Base-by-base conservation (phyloP, 2,797 vertebrate genomes). In the Denticeps clupeoides region DNA sequence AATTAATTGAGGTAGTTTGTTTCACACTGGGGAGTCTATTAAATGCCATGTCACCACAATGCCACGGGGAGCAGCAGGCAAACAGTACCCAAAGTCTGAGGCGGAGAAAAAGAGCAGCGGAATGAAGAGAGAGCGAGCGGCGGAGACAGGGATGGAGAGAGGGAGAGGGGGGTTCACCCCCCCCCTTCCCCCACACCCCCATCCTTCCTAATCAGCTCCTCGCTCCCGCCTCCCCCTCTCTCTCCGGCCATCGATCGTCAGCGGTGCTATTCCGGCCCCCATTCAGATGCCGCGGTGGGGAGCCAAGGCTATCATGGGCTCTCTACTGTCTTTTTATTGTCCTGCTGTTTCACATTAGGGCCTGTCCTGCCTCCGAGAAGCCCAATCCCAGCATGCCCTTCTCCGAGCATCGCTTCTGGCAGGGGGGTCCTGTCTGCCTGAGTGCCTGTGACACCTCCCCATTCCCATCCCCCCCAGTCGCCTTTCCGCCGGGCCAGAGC, bases 1-100 rank as follows among this genome's bases (percentile, higher is more conserved):
- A 80, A 80, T 81, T 82, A 79, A 82, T 80, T 80, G 80, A 80
- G 73, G 78, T 78, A 81, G 76, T 82, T 82, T 82, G 80, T 81
- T 82, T 81, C 78, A 78, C 74, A 73, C 68, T 68, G 53, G 74
- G 76, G 68, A 78, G 77, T 79, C 78, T 77, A 82, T 82, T 82
- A 81, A 81, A 81, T 79, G 76, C 76, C 75, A 78, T 79, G 78
- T 80, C 78, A 81, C 77, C 65, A 64, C 62, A 67, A 73, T 70
- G 70, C 76, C 72, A 74, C 62, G 50, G 75, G 72, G 75, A 79
- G 71, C 68, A 73, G 68, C 71, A 70, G 61, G 63, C 59, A 64
- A 68, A 65, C 72, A 76, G 68, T 69, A 78, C 60, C 75, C 74
- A 76, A 64, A 66, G 63, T 53, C 56, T 61, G 56, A 41, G 22